Conservation (phyloP, 1,140 invertebrate species). For the Bilobella aurantiaca region DNA sequence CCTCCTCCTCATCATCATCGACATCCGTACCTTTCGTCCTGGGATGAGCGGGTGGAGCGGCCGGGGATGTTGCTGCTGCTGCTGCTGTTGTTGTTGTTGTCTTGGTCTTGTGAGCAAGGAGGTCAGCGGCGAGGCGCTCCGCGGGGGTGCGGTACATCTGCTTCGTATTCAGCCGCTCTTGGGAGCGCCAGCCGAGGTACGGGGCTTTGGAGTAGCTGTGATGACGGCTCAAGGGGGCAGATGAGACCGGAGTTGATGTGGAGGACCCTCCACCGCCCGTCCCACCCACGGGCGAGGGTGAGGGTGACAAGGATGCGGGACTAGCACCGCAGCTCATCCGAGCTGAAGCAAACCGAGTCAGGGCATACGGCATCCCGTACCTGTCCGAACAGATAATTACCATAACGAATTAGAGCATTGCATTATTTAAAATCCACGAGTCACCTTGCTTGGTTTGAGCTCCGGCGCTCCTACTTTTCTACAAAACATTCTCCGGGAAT, state of each 20-base stretch:
- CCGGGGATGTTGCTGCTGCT: too few species aligned
- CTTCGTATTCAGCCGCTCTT: constrained; percentile 54
- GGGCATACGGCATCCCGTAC: constrained; percentile 33
- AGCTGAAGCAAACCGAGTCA: constrained; percentile 29
- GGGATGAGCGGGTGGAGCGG: too few species aligned
- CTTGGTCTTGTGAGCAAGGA: too few species aligned
- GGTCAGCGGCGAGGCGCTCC: constrained; percentile 61
- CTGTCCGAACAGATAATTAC: too few species aligned
- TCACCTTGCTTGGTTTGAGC: too few species aligned
- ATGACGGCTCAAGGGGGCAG: constrained; percentile 26
- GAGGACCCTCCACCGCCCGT: constrained; percentile 52
- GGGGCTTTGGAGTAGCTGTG: constrained; percentile 47
- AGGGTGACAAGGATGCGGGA: constrained; percentile 36
- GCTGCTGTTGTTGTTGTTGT: too few species aligned
- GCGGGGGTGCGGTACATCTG: constrained; percentile 58
- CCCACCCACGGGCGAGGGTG: constrained; percentile 53
- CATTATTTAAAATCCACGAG: too few species aligned
- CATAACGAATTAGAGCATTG: too few species aligned
- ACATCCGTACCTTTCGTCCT: too few species aligned
- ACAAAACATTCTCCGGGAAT: too few species aligned
- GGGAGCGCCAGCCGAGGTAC: constrained; percentile 72
- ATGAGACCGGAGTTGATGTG: constrained; percentile 47
- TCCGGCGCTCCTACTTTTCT: too few species aligned
- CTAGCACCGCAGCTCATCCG: constrained; percentile 34
- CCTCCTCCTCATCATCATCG: too few species aligned